Conservation (phyloP, 2,113 vertebrate genomes). For the Neotoma lepida region DNA sequence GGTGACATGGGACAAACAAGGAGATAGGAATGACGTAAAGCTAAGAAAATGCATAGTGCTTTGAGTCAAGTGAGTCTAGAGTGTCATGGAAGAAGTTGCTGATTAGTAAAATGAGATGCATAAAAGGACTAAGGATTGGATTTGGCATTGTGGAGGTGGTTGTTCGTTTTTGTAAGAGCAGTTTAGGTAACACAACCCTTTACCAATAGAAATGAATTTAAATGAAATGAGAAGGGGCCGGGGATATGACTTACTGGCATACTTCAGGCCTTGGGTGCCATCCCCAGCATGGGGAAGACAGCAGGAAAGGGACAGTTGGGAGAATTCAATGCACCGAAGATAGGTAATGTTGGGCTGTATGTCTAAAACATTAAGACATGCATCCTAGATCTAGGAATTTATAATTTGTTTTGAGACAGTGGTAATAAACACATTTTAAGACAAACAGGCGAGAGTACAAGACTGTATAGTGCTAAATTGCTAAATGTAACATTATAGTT, state of each 20-base stretch:
- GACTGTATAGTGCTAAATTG: neutral
- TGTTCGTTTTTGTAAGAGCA: neutral
- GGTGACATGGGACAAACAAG: neutral
- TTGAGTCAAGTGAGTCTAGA: neutral
- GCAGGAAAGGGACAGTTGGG: neutral
- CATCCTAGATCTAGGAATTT: neutral
- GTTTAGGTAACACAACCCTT: slow-evolving; percentile 1
- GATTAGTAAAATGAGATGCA: neutral
- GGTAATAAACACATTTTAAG: slow-evolving; percentile 1
- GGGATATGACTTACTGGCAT: neutral
- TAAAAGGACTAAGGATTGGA: neutral
- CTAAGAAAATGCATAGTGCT: neutral
- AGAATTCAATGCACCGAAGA: neutral
- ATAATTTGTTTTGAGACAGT: neutral
- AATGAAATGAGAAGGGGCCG: neutral
- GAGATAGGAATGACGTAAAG: neutral
- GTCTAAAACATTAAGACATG: neutral
- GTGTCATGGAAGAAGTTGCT: neutral
- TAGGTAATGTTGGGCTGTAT: neutral
- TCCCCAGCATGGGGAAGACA: neutral
- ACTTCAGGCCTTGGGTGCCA: neutral
- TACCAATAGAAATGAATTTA: slow-evolving; percentile 15
- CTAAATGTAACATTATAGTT: neutral
- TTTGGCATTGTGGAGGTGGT: neutral
- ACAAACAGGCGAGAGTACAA: neutral